Percentiles rank a stretch among this genome's conserved stretches.
These are phyloP conservation scores for Eutolmus rufibarbis DNA, from an alignment of 2,888 invertebrate species.

Conservation along the genomic window DNA sequence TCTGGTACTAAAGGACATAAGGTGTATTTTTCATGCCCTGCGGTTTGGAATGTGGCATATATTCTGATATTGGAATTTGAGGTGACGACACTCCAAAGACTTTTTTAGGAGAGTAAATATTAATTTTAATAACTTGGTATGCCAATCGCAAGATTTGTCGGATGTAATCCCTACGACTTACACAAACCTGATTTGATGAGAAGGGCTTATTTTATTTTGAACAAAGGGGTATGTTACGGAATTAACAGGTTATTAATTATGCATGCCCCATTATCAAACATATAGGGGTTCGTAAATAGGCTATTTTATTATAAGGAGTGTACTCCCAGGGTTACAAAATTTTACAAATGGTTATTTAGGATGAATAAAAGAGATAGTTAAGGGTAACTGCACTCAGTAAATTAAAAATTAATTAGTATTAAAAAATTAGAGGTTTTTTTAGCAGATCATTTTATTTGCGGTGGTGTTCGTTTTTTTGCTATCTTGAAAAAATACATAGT, in stretches of 20 bases:
- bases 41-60: neutral
- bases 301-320: neutral
- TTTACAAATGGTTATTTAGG: neutral
- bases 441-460: neutral
- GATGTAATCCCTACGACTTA: neutral
- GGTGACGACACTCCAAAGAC: neutral
- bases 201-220: neutral
- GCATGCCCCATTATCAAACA: neutral
- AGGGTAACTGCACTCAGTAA: neutral
- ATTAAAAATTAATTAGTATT: neutral
- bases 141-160: neutral
- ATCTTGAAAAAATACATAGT: neutral
- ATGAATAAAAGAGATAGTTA: neutral
- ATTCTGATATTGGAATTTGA: neutral
- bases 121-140: neutral
- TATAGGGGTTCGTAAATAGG: neutral
- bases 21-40: neutral
- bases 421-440: neutral
- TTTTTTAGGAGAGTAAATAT: neutral
- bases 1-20: neutral
- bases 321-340: neutral
- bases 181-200: neutral
- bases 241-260: neutral
- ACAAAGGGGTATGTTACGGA: neutral
- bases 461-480: neutral